phyloP scores from a whole-genome alignment of 1,140 invertebrate species.

The Mya arenaria region DNA sequence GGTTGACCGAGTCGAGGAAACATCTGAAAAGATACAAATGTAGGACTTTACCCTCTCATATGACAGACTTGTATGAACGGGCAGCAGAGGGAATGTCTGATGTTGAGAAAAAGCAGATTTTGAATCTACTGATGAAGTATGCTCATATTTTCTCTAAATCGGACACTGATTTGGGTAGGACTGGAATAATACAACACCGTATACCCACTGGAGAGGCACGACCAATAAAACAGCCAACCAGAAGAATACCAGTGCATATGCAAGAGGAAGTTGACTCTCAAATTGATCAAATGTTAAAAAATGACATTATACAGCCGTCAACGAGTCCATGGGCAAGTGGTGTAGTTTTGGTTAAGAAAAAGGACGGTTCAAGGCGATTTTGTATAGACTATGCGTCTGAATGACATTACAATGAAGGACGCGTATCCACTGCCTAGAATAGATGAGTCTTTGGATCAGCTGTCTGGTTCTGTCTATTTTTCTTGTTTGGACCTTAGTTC shows the following conservation, averaged over 20 bases:
- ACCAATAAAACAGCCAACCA: slow-evolving; percentile 34
- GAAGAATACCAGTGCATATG: slow-evolving; percentile 28
- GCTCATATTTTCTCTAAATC: slow-evolving; percentile 38
- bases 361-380: slow-evolving; percentile 80
- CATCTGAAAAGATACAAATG: neutral
- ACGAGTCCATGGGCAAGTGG: slow-evolving; percentile 76
- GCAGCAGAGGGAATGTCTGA: neutral
- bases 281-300: slow-evolving; percentile 52
- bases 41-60: neutral
- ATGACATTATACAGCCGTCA: slow-evolving; percentile 67
- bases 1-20: neutral
- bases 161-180: slow-evolving; percentile 32
- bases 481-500: slow-evolving; percentile 80
- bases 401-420: slow-evolving; percentile 54
- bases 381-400: slow-evolving; percentile 82
- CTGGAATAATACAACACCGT: slow-evolving; percentile 41
- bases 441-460: slow-evolving; percentile 45
- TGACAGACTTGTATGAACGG: neutral
- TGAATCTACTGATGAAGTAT: slow-evolving; percentile 2
- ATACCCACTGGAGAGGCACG: slow-evolving; percentile 44
- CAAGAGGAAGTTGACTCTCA: slow-evolving; percentile 49
- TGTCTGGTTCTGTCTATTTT: slow-evolving; percentile 75
- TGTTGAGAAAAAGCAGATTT: neutral
- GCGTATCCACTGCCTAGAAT: slow-evolving; percentile 61
- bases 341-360: slow-evolving; percentile 81